Evolutionary conservation across 1,140 invertebrate species (phyloP).

Genomic region (Atta texana): DNA sequence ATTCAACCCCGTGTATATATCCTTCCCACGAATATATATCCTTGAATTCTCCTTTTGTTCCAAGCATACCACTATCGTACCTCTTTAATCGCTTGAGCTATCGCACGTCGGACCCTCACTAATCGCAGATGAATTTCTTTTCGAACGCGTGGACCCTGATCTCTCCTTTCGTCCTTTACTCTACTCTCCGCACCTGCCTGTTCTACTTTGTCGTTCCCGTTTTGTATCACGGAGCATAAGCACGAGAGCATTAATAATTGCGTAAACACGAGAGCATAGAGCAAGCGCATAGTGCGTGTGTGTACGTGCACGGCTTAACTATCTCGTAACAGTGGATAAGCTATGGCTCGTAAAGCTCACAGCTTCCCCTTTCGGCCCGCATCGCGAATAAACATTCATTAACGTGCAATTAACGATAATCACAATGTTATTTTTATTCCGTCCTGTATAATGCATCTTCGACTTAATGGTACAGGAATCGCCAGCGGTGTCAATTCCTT

Average conservation of each 20-base stretch:
- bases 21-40: background rate
- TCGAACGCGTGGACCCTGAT: constrained; percentile 25
- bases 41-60: background rate
- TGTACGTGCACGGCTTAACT: constrained; percentile 39
- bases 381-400: constrained; percentile 46
- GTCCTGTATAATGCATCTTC: background rate
- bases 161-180: constrained; percentile 8
- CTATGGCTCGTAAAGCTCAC: constrained; percentile 26
- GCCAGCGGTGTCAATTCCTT: background rate
- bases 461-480: background rate
- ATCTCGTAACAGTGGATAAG: constrained; percentile 51
- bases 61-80: background rate
- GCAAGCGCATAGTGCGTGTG: constrained; percentile 27
- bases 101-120: constrained; percentile 8
- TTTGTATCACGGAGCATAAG: constrained; percentile 52
- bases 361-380: background rate
- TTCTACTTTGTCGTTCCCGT: constrained; percentile 47
- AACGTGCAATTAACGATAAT: constrained; percentile 39
- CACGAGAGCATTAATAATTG: constrained; percentile 59
- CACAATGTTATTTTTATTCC: constrained; percentile 34
- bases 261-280: constrained; percentile 61
- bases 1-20: background rate
- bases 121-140: constrained; percentile 52
- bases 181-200: background rate
- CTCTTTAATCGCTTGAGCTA: constrained; percentile 20